Conservation (phyloP, 2,888 invertebrate genomes). For the Aplocera efformata region DNA sequence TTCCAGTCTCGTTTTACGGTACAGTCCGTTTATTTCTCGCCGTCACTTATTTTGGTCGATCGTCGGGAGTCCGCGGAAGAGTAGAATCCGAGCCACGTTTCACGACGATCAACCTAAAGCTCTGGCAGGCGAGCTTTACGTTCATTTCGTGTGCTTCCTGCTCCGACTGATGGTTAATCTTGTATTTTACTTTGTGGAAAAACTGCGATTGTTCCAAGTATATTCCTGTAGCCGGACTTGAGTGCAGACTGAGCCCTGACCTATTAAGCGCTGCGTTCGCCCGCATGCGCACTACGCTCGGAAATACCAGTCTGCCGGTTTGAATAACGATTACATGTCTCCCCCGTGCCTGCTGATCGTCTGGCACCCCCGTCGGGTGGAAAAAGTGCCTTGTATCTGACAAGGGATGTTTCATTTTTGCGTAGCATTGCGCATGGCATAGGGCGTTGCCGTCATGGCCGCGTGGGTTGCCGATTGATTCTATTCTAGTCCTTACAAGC, state of each 20-base stretch:
- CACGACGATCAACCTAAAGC: constrained; percentile 21
- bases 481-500: constrained; percentile 40
- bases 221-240: constrained; percentile 59
- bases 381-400: constrained; percentile 41
- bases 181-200: constrained; percentile 35
- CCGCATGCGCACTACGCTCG: constrained; percentile 66
- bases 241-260: constrained; percentile 73
- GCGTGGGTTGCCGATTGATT: constrained; percentile 43
- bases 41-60: constrained; percentile 45
- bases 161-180: constrained; percentile 24
- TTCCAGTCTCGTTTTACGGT: constrained; percentile 40
- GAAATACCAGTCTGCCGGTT: constrained; percentile 60
- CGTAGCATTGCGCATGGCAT: constrained; percentile 15
- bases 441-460: constrained; percentile 31
- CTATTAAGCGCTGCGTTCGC: constrained; percentile 58
- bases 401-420: constrained; percentile 30
- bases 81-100: constrained; percentile 19
- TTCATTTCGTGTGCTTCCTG: constrained; percentile 37
- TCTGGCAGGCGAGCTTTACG: constrained; percentile 24
- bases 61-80: constrained; percentile 39
- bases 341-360: constrained; percentile 57
- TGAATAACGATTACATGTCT: constrained; percentile 71
- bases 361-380: constrained; percentile 49
- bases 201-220: constrained; percentile 57
- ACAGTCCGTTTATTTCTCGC: constrained; percentile 42